phyloP scores from a whole-genome alignment of 2,113 vertebrate species.

The Campylomormyrus numenius region DNA sequence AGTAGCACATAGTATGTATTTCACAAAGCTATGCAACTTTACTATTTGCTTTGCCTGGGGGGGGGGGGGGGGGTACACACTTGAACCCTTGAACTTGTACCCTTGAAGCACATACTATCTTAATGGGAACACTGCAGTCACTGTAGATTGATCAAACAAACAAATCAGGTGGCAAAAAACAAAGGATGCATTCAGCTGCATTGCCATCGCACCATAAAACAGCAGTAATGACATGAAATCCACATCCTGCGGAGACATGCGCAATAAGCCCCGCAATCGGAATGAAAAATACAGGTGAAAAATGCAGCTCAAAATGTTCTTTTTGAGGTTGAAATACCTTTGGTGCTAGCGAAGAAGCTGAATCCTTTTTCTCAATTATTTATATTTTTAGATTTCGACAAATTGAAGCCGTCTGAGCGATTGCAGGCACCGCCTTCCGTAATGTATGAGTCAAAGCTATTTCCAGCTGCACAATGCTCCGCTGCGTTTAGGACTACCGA shows the following conservation, averaged over 20 bases:
- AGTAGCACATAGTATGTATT: neutral
- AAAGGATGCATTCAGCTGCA: neutral
- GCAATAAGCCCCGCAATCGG: neutral
- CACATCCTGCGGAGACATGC: neutral
- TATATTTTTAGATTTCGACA: neutral
- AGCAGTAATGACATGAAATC: neutral
- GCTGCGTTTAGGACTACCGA: neutral
- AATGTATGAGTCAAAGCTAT: neutral
- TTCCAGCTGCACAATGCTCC: neutral
- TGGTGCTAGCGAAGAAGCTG: neutral
- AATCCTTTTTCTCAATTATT: neutral
- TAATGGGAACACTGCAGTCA: neutral
- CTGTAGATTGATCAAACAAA: neutral
- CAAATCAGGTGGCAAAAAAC: neutral
- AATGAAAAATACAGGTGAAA: neutral
- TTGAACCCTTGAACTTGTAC: neutral
- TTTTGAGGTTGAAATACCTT: neutral
- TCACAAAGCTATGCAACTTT: neutral
- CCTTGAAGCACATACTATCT: neutral
- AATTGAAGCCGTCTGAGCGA: neutral
- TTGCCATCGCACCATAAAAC: no score
- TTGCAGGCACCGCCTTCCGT: neutral
- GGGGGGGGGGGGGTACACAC: neutral
- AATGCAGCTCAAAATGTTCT: neutral
- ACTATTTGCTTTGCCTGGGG: neutral